A percentile compares a stretch with the other conserved stretches of the same genome.
phyloP scores from a whole-genome alignment of 2,888 invertebrate species.

The Chymomyza caudatula region DNA sequence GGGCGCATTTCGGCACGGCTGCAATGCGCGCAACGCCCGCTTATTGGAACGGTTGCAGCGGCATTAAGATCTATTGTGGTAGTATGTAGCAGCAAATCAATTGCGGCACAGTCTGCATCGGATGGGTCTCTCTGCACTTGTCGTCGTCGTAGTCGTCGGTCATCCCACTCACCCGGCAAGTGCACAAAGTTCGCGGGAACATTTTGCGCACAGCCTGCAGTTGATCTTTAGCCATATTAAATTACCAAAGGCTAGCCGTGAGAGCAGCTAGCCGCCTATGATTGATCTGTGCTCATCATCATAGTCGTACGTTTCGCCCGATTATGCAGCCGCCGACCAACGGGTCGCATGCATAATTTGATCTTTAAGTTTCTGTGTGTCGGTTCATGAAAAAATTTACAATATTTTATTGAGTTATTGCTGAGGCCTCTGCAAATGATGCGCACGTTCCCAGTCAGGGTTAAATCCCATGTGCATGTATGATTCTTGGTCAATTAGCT shows the following conservation, averaged over 20 bases:
- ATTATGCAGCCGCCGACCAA: conserved; percentile 45
- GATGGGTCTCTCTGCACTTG: not conserved
- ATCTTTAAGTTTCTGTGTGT: conserved; percentile 45
- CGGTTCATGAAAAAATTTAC: not conserved
- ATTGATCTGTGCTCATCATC: conserved; percentile 61
- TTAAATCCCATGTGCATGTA: not conserved
- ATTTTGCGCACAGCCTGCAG: conserved; percentile 48
- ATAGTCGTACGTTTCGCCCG: conserved; percentile 46
- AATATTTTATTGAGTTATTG: conserved; percentile 65
- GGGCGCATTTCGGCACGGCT: conserved; percentile 3
- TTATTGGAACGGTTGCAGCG: conserved; percentile 70
- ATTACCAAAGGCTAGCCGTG: conserved; percentile 64
- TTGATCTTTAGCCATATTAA: conserved; percentile 73
- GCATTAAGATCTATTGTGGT: conserved; percentile 30
- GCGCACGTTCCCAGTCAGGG: conserved; percentile 28
- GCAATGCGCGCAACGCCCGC: conserved; percentile 10
- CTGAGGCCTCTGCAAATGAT: conserved; percentile 48
- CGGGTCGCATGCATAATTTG: conserved; percentile 65
- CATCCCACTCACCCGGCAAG: conserved; percentile 43
- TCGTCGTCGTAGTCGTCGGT: too few relatives aligned
- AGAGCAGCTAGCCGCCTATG: conserved; percentile 34
- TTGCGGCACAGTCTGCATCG: conserved; percentile 51
- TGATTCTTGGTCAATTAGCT: not conserved
- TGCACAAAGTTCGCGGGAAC: conserved; percentile 72
- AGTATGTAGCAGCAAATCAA: conserved; percentile 50